These are phyloP conservation scores for Ophion costatus DNA, from an alignment of 2,888 invertebrate species.

Conservation along the genomic window DNA sequence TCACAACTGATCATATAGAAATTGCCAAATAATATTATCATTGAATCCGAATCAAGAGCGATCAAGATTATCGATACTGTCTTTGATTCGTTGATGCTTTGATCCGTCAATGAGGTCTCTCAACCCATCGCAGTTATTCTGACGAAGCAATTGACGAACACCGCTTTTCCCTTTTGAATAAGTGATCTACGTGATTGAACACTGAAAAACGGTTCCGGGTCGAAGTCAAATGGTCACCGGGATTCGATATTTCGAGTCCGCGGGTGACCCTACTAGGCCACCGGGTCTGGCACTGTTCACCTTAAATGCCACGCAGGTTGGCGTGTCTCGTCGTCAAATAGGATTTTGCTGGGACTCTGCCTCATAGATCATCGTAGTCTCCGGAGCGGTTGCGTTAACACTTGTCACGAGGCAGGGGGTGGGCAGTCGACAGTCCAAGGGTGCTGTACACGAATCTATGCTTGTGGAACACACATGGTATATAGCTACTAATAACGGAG, in stretches of 20 bases:
- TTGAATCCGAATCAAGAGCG: too few species aligned
- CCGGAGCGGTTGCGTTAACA: conserved; percentile 63
- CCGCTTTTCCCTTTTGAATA: background rate
- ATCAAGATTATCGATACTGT: background rate
- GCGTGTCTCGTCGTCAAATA: conserved; percentile 38
- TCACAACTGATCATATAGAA: too few species aligned
- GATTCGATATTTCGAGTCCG: background rate
- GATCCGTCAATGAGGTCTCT: background rate
- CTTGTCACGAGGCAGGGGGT: conserved; percentile 50
- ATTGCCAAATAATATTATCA: too few species aligned
- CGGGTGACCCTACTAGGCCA: background rate
- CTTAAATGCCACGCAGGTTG: conserved; percentile 29
- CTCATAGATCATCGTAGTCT: conserved; percentile 53
- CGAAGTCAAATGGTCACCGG: background rate
- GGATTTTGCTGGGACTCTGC: conserved; percentile 8
- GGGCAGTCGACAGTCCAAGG: conserved; percentile 49
- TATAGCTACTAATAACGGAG: conserved; percentile 41
- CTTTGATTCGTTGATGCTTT: background rate
- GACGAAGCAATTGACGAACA: background rate
- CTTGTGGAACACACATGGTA: background rate
- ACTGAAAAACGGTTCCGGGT: background rate
- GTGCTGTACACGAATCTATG: background rate
- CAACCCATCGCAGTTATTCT: background rate
- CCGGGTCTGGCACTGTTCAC: background rate
- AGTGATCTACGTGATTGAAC: background rate